These are phyloP conservation scores for Phoxinus dragarum DNA, from an alignment of 2,797 vertebrate species.

Conservation along the genomic window DNA sequence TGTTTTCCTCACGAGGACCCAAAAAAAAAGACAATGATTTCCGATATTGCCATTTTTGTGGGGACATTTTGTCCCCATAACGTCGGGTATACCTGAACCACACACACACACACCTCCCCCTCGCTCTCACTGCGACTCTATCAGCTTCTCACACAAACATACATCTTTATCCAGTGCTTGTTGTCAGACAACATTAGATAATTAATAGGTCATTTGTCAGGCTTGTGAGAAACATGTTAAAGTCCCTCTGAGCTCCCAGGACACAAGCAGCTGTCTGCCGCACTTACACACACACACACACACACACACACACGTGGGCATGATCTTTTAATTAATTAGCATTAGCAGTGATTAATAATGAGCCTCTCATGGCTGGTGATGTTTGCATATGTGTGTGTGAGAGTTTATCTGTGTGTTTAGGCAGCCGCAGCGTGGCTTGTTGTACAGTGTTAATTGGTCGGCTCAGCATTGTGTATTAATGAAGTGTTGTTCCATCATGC, in stretches of 20 bases:
- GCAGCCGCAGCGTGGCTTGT: slow-evolving; percentile 83
- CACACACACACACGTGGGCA: slow-evolving; percentile 38
- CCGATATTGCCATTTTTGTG: neutral
- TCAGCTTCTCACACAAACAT: slow-evolving; percentile 84
- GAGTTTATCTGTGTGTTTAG: slow-evolving; percentile 76
- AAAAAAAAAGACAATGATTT: neutral
- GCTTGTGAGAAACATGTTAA: slow-evolving; percentile 96
- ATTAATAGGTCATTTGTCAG: slow-evolving; percentile 99
- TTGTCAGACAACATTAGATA: slow-evolving; percentile 99
- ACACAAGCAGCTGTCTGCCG: slow-evolving; percentile 88
- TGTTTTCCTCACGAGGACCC: neutral
- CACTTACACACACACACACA: slow-evolving; percentile 46
- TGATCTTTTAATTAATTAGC: slow-evolving; percentile 95
- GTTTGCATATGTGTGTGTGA: slow-evolving; percentile 76
- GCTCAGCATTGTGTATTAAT: slow-evolving; percentile 80
- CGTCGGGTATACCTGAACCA: neutral
- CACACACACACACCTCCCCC: slow-evolving; percentile 15
- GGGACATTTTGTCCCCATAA: neutral
- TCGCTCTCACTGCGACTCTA: slow-evolving; percentile 60
- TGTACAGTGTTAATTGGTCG: slow-evolving; percentile 90
- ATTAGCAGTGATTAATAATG: slow-evolving; percentile 99
- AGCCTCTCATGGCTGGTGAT: slow-evolving; percentile 64
- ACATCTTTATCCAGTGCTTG: slow-evolving; percentile 99
- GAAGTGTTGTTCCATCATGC: slow-evolving; percentile 82
- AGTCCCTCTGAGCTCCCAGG: slow-evolving; percentile 93